A percentile compares a stretch with the other conserved stretches of the same genome.
These are phyloP conservation scores for Allacma fusca DNA, from an alignment of 2,888 invertebrate genomes.

Conservation along the genomic window DNA sequence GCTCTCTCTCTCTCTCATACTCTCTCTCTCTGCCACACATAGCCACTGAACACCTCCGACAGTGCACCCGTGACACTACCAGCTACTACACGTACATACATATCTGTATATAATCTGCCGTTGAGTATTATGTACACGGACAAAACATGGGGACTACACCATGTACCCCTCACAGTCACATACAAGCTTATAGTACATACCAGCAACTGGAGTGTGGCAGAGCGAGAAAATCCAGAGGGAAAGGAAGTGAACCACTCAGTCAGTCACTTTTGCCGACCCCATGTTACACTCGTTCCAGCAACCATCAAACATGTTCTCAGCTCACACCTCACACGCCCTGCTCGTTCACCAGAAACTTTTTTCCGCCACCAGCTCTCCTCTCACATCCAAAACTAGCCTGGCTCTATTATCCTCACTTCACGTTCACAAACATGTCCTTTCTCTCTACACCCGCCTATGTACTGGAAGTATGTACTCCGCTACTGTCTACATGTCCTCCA, in stretches of 20 bases:
- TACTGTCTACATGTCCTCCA: too few relatives aligned
- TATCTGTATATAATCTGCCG: too few relatives aligned
- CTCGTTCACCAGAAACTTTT: conserved; percentile 52
- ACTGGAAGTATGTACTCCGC: too few relatives aligned
- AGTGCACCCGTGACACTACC: too few relatives aligned
- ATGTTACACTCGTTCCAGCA: conserved; percentile 56
- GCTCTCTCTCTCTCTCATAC: too few relatives aligned
- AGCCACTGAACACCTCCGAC: too few relatives aligned
- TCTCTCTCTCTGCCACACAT: too few relatives aligned
- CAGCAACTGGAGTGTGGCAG: conserved; percentile 4
- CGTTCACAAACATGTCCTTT: background rate
- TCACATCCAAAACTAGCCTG: conserved; percentile 12
- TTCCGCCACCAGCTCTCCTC: conserved; percentile 42
- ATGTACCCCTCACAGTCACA: too few relatives aligned
- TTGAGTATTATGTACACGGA: too few relatives aligned
- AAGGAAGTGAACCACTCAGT: conserved; percentile 11
- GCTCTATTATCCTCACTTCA: background rate
- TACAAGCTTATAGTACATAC: background rate
- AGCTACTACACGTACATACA: too few relatives aligned
- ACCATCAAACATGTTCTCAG: conserved; percentile 57
- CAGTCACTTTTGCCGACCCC: conserved; percentile 46
- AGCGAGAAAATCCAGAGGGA: conserved; percentile 31
- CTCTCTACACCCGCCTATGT: background rate
- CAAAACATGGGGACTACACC: too few relatives aligned
- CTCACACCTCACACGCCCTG: conserved; percentile 56